Evolutionary conservation across 2,113 vertebrate species (phyloP).

Genomic region (Onychorhynchus coronatus): DNA sequence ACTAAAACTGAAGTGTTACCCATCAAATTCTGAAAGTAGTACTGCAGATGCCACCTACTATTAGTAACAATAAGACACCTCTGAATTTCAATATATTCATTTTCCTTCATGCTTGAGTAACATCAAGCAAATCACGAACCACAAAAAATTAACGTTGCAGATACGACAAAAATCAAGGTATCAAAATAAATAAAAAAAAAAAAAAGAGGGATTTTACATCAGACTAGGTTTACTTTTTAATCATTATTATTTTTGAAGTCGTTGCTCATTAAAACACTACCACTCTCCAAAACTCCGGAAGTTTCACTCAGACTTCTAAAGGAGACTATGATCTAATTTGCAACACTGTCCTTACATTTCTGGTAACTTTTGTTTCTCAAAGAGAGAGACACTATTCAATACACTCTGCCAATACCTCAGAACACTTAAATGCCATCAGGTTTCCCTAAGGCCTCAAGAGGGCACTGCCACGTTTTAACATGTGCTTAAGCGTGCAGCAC

Average conservation of each 20-base stretch:
- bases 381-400: background rate
- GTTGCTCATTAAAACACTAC: background rate
- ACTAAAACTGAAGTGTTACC: background rate
- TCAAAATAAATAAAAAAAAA: background rate
- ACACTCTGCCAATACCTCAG: background rate
- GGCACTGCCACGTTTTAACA: conserved; percentile 19
- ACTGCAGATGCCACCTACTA: background rate
- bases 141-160: background rate
- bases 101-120: background rate
- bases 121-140: background rate
- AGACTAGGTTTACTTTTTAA: background rate
- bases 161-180: background rate
- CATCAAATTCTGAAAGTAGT: background rate
- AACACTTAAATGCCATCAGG: background rate
- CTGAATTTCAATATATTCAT: background rate
- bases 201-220: background rate
- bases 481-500: background rate
- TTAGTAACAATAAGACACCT: background rate
- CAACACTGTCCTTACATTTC: background rate
- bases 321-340: background rate
- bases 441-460: conserved; percentile 52
- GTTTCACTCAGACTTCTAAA: background rate
- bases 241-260: too few relatives aligned
- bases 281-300: background rate
- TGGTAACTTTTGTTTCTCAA: background rate